phyloP scores from a whole-genome alignment of 2,888 invertebrate species.

The Trachelus stipa region DNA sequence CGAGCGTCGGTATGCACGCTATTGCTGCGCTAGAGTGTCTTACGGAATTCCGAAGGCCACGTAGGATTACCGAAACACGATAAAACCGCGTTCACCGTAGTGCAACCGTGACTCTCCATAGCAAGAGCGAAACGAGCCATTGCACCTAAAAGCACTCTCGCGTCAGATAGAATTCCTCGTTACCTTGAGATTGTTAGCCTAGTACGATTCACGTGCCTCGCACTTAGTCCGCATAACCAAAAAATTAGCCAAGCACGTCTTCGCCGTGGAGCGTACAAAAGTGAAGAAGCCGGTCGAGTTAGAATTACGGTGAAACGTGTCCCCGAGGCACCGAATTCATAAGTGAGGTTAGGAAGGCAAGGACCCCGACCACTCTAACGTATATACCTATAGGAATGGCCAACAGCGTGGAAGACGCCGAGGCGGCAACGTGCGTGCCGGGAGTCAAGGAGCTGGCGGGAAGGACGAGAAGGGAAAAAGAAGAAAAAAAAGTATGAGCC shows the following conservation, averaged over 20 bases:
- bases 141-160: not conserved
- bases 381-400: not conserved
- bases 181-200: not conserved
- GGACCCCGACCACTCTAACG: not conserved
- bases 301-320: not conserved
- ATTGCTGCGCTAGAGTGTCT: not conserved
- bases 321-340: not conserved
- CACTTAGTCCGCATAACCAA: not conserved
- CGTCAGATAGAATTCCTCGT: not conserved
- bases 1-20: not conserved
- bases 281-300: not conserved
- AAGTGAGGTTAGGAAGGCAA: not conserved
- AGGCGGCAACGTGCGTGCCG: not conserved
- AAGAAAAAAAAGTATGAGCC: not conserved
- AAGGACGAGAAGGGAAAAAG: not conserved
- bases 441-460: not conserved
- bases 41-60: not conserved
- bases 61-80: not conserved
- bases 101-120: not conserved
- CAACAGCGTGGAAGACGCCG: not conserved
- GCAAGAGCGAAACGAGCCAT: not conserved
- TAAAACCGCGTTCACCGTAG: not conserved
- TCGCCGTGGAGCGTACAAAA: not conserved
- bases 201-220: not conserved
- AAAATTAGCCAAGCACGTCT: not conserved